These are phyloP conservation scores for Phylloscopus whistleri DNA, from an alignment of 2,113 vertebrate genomes.

Conservation along the genomic window DNA sequence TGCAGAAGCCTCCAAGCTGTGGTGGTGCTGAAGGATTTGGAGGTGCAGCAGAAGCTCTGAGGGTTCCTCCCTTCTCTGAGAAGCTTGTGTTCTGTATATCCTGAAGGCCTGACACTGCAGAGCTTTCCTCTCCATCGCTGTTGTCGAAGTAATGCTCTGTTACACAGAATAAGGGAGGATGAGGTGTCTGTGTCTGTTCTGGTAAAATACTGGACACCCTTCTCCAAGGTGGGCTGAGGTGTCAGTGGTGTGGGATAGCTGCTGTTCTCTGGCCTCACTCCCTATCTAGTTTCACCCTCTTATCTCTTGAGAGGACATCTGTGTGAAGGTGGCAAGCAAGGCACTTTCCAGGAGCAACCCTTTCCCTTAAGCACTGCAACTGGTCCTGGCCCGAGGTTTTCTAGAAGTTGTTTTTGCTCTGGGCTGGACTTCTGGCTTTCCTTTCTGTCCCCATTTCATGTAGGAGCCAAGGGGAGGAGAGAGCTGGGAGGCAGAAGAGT, in stretches of 20 bases:
- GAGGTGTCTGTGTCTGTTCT: neutral
- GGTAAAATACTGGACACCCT: neutral
- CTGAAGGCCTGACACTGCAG: neutral
- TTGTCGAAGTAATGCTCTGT: neutral
- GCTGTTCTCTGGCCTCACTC: neutral
- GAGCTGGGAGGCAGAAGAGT: neutral
- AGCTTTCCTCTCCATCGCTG: neutral
- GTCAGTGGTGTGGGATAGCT: neutral
- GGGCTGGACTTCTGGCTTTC: neutral
- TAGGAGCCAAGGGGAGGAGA: neutral
- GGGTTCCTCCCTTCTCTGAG: neutral
- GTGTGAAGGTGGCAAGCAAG: neutral
- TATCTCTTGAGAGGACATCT: neutral
- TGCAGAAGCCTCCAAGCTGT: slow-evolving; percentile 9
- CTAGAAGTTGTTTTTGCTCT: neutral
- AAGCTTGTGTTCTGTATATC: neutral
- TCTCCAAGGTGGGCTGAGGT: neutral
- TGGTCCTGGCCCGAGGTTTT: neutral
- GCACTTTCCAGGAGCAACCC: neutral
- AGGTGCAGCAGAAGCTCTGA: neutral
- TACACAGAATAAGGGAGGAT: neutral
- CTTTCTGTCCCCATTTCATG: neutral
- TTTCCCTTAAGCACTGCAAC: neutral
- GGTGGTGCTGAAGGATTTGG: neutral
- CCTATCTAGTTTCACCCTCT: neutral